Conservation (phyloP, 2,888 invertebrate species). For the Gerris lacustris region DNA sequence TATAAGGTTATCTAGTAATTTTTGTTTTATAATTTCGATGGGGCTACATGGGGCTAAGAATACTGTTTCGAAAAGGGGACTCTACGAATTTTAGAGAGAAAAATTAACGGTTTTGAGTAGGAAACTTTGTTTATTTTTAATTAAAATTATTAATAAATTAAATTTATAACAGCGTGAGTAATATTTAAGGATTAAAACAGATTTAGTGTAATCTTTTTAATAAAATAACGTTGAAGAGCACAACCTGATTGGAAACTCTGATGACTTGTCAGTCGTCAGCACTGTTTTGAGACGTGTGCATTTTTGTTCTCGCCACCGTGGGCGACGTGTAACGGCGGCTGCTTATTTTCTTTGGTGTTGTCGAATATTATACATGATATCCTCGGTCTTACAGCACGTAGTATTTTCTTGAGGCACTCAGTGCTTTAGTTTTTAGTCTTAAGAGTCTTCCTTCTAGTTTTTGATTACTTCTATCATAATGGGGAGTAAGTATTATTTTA, state of each 20-base stretch:
- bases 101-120: too few species aligned
- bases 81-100: too few species aligned
- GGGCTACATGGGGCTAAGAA: too few species aligned
- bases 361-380: conserved; percentile 14
- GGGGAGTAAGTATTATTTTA: conserved; percentile 24
- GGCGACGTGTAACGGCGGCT: conserved; percentile 5
- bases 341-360: not conserved
- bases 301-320: conserved; percentile 3
- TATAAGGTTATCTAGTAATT: too few species aligned
- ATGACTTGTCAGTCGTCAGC: conserved; percentile 3
- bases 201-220: too few species aligned
- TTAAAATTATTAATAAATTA: too few species aligned
- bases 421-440: conserved; percentile 6
- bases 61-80: too few species aligned
- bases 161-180: too few species aligned
- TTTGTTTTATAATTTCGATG: too few species aligned
- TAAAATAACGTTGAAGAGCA: too few species aligned
- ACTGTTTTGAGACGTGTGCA: conserved; percentile 5
- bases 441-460: conserved; percentile 8
- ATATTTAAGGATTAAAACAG: too few species aligned
- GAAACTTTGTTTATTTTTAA: too few species aligned
- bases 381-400: conserved; percentile 5
- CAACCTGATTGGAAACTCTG: not conserved
- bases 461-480: conserved; percentile 18
- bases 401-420: conserved; percentile 6